Evolutionary conservation across 2,888 invertebrate species (phyloP), one percentile per base, ranked within the genome.

Genomic region (Diaperis boleti): DNA sequence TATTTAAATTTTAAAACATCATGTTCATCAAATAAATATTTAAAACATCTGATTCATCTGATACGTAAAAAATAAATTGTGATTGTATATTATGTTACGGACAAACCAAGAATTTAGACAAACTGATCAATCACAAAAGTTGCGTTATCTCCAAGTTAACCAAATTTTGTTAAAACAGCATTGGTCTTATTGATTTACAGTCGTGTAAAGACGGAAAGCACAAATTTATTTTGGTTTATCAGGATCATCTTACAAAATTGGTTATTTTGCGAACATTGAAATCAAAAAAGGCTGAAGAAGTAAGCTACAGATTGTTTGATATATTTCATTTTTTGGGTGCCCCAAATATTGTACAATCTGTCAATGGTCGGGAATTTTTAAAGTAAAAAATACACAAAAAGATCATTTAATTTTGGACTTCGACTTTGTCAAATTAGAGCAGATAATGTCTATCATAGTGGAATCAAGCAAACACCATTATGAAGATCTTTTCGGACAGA

Each of bases 321-420:
- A n/a, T 81, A 52, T 79, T 80, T 69, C 66, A 61, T 3, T 72
- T 72, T 37, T 74, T 80, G 59, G 80, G 78, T 2, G 75, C 76
- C 11, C 79, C 79, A 3, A 55, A 59, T 13, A 74, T 80, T 54
- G 64, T 80, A 8, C 77, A 79, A 39, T 67, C 65, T 52, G 76
- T 76, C 47, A 76, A 78, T 65, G 78, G 5, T 7, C 22, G 76
- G 3, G 78, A 78, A 65, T 79, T 80, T 69, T 63, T 52, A 15
- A 76, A 73, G 55, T 35, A 59, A 29, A 47, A 76, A 29, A 69
- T 74, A 15, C 67, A n/a, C n/a, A n/a, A n/a, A n/a, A 75, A 54
- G 37, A 74, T 77, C 2, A n/a, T 6, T 67, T 67, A 22, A 7
- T 1, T 5, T 45, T 45, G 7, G 22, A 6, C 22, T 22, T 22